These are phyloP conservation scores for Hemibagrus wyckioides DNA, from an alignment of 2,113 vertebrate genomes.

Conservation along the genomic window DNA sequence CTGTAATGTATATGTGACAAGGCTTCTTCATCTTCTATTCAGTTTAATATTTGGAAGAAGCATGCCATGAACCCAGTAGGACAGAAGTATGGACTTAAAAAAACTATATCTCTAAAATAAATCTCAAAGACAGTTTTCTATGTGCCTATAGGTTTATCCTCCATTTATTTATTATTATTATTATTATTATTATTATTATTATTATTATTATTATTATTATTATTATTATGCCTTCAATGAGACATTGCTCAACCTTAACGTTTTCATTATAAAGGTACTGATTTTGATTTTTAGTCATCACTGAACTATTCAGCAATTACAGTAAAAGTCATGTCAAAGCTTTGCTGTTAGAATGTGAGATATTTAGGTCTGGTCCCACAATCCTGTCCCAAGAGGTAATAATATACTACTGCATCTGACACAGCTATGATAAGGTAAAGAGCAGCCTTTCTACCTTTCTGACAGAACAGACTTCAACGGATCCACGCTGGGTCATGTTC, in stretches of 20 bases:
- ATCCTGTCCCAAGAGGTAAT: neutral
- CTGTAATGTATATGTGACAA: too few species aligned
- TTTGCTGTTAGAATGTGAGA: neutral
- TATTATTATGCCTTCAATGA: neutral
- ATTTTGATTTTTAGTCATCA: neutral
- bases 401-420: neutral
- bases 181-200: neutral
- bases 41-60: neutral
- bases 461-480: constrained; percentile 9
- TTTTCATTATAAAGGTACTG: neutral
- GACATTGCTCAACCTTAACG: neutral
- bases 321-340: neutral
- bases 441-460: neutral
- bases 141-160: neutral
- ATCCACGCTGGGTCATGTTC: constrained; percentile 48
- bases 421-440: neutral
- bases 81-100: neutral
- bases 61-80: neutral
- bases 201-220: neutral
- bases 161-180: neutral
- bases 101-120: neutral
- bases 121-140: neutral
- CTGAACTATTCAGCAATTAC: neutral
- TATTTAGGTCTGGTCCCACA: neutral
- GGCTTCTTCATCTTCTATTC: neutral